Conservation (phyloP, 2,888 invertebrate species). For the Cheilosia vernalis region DNA sequence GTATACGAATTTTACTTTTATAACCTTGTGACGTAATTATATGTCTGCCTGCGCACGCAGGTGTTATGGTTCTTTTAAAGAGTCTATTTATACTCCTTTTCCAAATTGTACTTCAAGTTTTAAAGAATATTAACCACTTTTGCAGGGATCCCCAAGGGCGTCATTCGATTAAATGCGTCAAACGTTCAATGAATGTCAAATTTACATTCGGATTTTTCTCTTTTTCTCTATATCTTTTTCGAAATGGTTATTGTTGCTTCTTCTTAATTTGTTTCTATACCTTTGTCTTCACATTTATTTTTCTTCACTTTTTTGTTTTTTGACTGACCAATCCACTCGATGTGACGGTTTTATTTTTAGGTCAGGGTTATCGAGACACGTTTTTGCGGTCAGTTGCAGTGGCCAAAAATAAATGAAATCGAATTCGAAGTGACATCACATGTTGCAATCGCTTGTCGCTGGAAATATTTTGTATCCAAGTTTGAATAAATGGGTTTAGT, state of each 20-base stretch:
- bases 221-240: slow-evolving; percentile 4
- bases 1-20: slow-evolving; percentile 5
- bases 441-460: slow-evolving; percentile 35
- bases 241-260: not conserved
- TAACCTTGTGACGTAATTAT: slow-evolving; percentile 31
- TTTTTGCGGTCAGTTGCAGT: slow-evolving; percentile 70
- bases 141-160: not conserved
- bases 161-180: not conserved
- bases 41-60: slow-evolving; percentile 2
- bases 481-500: slow-evolving; percentile 16
- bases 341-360: slow-evolving; percentile 59
- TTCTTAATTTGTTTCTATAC: not conserved
- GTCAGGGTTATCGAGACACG: slow-evolving; percentile 70
- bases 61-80: slow-evolving; percentile 1
- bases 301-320: slow-evolving; percentile 5
- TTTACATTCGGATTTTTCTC: slow-evolving; percentile 3
- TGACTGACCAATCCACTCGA: slow-evolving; percentile 17
- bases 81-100: not conserved
- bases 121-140: not conserved
- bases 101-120: slow-evolving; percentile 19
- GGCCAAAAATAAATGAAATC: slow-evolving; percentile 54
- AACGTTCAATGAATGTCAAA: slow-evolving; percentile 28
- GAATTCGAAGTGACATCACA: slow-evolving; percentile 13
- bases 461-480: not conserved
- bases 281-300: no score